Conservation (phyloP, 2,888 invertebrate species). For the Campaea margaritaria region DNA sequence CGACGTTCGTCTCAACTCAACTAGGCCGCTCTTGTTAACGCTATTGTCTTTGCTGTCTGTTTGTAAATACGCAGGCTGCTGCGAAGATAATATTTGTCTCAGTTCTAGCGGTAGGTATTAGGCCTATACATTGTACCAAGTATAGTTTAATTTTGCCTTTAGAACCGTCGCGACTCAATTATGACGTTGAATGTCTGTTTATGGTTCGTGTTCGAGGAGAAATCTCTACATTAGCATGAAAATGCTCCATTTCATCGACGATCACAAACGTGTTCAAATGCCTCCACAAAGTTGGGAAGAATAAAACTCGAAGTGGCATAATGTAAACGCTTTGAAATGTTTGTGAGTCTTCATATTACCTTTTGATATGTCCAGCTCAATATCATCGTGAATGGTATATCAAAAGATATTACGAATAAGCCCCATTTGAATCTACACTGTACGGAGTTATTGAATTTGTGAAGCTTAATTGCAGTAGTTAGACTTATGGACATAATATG, state of each 20-base stretch:
- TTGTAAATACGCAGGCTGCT: slow-evolving; percentile 53
- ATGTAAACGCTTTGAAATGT: not conserved
- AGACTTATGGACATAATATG: too few relatives aligned
- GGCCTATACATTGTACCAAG: not conserved
- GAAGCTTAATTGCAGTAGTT: too few relatives aligned
- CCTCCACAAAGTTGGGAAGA: too few relatives aligned
- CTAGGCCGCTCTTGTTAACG: slow-evolving; percentile 79
- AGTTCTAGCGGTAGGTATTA: slow-evolving; percentile 19
- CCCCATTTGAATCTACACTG: not conserved
- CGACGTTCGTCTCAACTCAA: slow-evolving; percentile 75
- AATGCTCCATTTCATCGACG: slow-evolving; percentile 1
- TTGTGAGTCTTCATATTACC: not conserved
- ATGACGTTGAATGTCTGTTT: not conserved
- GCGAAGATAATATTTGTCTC: slow-evolving; percentile 39
- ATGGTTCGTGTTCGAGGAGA: not conserved
- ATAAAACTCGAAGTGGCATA: slow-evolving; percentile 4
- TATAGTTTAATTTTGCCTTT: slow-evolving; percentile 1
- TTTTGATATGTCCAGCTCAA: not conserved
- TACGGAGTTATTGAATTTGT: too few relatives aligned
- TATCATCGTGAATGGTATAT: not conserved
- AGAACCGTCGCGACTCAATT: not conserved
- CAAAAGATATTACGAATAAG: not conserved
- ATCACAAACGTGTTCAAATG: not conserved
- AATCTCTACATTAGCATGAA: too few relatives aligned
- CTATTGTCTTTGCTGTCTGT: slow-evolving; percentile 70